Evolutionary conservation across 1,140 invertebrate genomes (phyloP), one percentile per base, ranked within the genome.

Genomic region (Pararge aegeria): DNA sequence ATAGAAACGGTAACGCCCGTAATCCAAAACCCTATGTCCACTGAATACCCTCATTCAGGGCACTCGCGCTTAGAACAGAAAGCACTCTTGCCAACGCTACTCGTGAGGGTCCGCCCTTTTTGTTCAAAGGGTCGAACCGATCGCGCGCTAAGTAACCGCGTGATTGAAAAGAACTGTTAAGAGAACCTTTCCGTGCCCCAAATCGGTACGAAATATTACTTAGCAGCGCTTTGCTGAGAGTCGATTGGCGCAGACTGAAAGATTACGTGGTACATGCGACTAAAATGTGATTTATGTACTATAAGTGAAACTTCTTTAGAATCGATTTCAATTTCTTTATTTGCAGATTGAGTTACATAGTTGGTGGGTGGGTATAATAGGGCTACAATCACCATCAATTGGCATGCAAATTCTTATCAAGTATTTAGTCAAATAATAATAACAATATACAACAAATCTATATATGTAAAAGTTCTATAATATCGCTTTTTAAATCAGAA

Each of bases 81-180:
- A 46, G 44, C 44, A 46, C 44, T 46, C 44, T 24, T 21, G 2
- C 19, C 38, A 15, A 4, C 38, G 9, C 13, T 19, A 46, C 44
- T 46, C 44, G 15, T 46, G 44, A 46, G 44, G 44, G 44, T 46
- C 44, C 20, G 20, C 44, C n/a, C 18, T 46, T 46, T 46, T 46
- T 46, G 44, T 46, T 24, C 20, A 19, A 21, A 46, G 44, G 44
- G 44, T 21, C 44, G 44, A 21, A 5, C 0, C 44, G 15, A 46
- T 46, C 44, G 44, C 7, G 20, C 44, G 44, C 44, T 46, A 46
- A 46, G 44, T 46, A 24, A 46, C 44, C 44, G 44, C 44, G 44
- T 46, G 44, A 46, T 46, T 46, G 44, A 46, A 46, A 46, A 46
- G 19, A 46, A 24, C 44, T 46, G 44, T 46, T 15, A 46, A 46